A percentile compares a stretch with the other conserved stretches of the same genome.
Evolutionary conservation across 2,797 vertebrate genomes (phyloP).

Genomic region (Poecilia gillii): DNA sequence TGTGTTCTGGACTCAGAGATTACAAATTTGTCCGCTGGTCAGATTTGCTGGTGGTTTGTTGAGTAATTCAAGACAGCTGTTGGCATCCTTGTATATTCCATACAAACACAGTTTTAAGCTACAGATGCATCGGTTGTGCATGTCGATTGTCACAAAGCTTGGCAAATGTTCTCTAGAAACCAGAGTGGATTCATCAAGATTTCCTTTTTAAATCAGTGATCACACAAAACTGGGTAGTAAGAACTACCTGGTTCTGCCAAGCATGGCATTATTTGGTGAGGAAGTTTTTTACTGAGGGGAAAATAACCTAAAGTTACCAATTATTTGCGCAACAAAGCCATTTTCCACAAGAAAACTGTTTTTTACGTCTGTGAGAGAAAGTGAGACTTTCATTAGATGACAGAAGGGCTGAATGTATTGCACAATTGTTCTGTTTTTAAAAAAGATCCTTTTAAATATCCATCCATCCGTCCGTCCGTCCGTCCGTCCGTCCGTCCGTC

Average conservation of each 20-base stretch:
- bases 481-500: too few species aligned
- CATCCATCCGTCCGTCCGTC: too few species aligned
- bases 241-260: background rate
- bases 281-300: background rate
- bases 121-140: background rate
- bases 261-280: background rate
- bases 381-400: background rate
- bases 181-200: background rate
- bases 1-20: slow-evolving; percentile 2
- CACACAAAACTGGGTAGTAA: background rate
- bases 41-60: slow-evolving; percentile 1
- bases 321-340: background rate
- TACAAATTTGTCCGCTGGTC: slow-evolving; percentile 31
- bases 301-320: background rate
- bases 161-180: background rate
- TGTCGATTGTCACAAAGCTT: background rate
- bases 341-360: too few species aligned
- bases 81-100: background rate
- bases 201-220: background rate
- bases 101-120: background rate
- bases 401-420: background rate
- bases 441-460: too few species aligned
- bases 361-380: background rate
- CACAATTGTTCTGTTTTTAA: background rate
- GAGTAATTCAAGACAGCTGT: background rate